phyloP scores from a whole-genome alignment of 2,888 invertebrate genomes.

The Phaedon cochleariae region DNA sequence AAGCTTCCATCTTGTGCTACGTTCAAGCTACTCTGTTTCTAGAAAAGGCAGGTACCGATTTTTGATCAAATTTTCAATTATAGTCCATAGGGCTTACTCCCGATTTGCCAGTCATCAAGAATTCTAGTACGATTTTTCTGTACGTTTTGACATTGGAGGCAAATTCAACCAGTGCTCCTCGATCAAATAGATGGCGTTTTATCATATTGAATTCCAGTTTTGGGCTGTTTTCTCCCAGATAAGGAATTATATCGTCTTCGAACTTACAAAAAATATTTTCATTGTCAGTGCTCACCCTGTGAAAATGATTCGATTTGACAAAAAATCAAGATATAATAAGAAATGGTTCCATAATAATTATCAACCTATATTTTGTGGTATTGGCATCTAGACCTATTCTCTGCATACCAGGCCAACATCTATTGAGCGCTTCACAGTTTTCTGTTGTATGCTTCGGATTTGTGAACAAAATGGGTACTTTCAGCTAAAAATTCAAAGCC shows the following conservation, averaged over 20 bases:
- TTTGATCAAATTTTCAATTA: too few species aligned
- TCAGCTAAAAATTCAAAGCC: conserved; percentile 27
- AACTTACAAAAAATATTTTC: conserved; percentile 48
- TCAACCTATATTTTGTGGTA: conserved; percentile 47
- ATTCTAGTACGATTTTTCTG: conserved; percentile 53
- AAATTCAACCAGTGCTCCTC: conserved; percentile 44
- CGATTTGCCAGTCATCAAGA: conserved; percentile 45
- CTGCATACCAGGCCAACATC: conserved; percentile 51
- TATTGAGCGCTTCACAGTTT: conserved; percentile 42
- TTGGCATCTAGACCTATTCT: conserved; percentile 45
- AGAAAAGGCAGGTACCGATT: too few species aligned
- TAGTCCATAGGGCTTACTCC: conserved; percentile 19
- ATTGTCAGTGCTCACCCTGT: conserved; percentile 31
- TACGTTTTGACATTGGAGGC: conserved; percentile 47
- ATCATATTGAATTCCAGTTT: conserved; percentile 56
- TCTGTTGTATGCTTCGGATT: conserved; percentile 44
- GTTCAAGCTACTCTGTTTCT: background rate
- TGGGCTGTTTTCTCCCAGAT: conserved; percentile 41
- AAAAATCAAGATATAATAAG: too few species aligned
- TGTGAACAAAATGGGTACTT: conserved; percentile 44
- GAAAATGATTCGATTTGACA: background rate
- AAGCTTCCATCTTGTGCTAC: background rate
- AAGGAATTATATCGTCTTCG: conserved; percentile 42
- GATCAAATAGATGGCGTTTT: conserved; percentile 50
- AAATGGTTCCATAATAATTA: too few species aligned